Evolutionary conservation across 2,888 invertebrate genomes (phyloP), one percentile per base, ranked within the genome.

Genomic region (Drosophila aldrichi): DNA sequence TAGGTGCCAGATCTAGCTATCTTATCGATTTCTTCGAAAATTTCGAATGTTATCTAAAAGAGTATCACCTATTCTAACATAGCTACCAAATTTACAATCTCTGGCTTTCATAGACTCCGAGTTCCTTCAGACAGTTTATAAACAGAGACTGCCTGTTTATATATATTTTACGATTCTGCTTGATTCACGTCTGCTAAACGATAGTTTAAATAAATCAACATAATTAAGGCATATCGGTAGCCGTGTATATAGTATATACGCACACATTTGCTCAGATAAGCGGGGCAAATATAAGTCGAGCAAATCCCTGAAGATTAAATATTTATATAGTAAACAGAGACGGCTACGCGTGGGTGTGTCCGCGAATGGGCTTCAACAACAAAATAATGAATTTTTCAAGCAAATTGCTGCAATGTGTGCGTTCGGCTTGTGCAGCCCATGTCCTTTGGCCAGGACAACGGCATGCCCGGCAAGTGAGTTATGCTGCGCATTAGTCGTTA

Each of bases 241-340:
- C 48, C n/a, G 14, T 22, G 14, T 2, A 16, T 48, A 51, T 18
- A 44, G 12, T 43, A 43, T 40, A 49, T 16, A 29, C 22, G n/a
- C 9, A 41, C 34, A 48, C 46, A 44, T 72, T 57, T 51, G 32
- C 36, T 2, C 41, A 22, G 76, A 76, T 69, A 76, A 69, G 43
- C 63, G 25, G 20, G 20, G 34, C 56, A 55, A 49, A 75, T 59
- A 51, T 40, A 65, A 44, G 43, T 70, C 20, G 14, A 29, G 14
- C 51, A 59, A 75, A 77, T 64, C 79, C 44, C 46, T 40, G 14
- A 40, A 22, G 49, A 66, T 79, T 29, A 74, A 79, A 70, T 79
- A 70, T 77, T 77, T 79, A 68, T 57, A 43, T 20, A 18, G 32
- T 49, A 71, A 75, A 71, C 71, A 79, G 41, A 56, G 36, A 29